These are phyloP conservation scores for Caenorhabditis virilis DNA, from an alignment of 2,888 invertebrate genomes.

Conservation along the genomic window DNA sequence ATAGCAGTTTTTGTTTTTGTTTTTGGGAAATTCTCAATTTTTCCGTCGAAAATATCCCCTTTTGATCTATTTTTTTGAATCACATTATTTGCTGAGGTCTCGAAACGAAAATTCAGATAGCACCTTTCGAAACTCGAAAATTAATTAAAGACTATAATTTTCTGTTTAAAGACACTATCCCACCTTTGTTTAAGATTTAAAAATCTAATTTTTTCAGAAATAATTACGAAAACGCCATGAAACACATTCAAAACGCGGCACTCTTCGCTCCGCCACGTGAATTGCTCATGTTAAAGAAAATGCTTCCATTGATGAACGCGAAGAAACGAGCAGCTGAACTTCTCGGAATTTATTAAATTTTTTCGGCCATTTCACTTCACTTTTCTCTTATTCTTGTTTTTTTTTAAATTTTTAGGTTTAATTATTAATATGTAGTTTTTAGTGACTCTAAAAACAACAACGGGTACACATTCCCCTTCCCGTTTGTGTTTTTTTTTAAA, in stretches of 20 bases:
- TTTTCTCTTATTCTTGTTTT: not conserved
- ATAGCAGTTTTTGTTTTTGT: too few relatives aligned
- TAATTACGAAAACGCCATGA: conserved; percentile 17
- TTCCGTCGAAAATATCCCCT: not conserved
- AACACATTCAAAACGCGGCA: conserved; percentile 20
- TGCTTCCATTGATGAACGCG: conserved; percentile 29
- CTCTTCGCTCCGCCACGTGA: conserved; percentile 34
- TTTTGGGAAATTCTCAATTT: too few relatives aligned
- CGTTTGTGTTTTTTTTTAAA: not conserved
- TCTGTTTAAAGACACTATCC: too few relatives aligned
- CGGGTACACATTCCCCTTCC: too few relatives aligned
- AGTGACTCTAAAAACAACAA: not conserved
- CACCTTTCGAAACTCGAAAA: not conserved
- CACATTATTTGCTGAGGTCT: not conserved
- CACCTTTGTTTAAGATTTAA: too few relatives aligned
- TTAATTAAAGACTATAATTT: too few relatives aligned
- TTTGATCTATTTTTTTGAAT: too few relatives aligned
- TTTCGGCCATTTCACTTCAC: conserved; percentile 1
- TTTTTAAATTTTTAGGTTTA: not conserved
- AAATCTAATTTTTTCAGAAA: conserved; percentile 1
- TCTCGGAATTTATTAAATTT: conserved; percentile 19
- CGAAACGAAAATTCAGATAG: not conserved
- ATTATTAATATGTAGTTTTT: not conserved
- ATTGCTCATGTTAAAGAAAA: conserved; percentile 30
- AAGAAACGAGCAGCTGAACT: conserved; percentile 34